Evolutionary conservation across 2,888 invertebrate genomes (phyloP).

Genomic region (Gastrophysa polygoni): DNA sequence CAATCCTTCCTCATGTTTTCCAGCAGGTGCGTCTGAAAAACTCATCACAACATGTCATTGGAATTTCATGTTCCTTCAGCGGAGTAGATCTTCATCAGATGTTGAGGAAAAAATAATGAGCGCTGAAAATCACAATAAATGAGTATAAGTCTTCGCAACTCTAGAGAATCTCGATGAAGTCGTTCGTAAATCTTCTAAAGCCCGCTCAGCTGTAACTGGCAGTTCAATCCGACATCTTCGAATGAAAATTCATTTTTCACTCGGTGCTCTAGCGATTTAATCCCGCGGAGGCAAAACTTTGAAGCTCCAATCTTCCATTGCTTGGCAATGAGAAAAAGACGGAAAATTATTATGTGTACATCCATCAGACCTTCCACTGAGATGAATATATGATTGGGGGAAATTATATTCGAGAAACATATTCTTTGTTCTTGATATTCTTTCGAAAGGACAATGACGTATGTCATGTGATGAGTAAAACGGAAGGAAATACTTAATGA

Average conservation of each 20-base stretch:
- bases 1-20: no score
- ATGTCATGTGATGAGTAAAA: no score
- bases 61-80: no score
- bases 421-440: no score
- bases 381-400: no score
- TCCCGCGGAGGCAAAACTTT: conserved; percentile 16
- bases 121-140: neutral
- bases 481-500: no score
- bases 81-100: no score
- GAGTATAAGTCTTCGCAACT: neutral
- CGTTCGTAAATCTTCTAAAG: conserved; percentile 1
- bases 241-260: conserved; percentile 14
- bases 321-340: neutral
- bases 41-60: no score
- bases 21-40: no score
- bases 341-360: neutral
- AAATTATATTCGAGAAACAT: no score
- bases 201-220: conserved; percentile 3
- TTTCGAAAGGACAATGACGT: no score
- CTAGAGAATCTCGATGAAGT: neutral
- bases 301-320: neutral
- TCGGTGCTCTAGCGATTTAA: conserved; percentile 18
- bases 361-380: neutral
- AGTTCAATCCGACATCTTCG: conserved; percentile 10
- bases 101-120: neutral